Evolutionary conservation across 1,140 invertebrate genomes (phyloP).

Genomic region (Pseudomyrmex dendroicus): DNA sequence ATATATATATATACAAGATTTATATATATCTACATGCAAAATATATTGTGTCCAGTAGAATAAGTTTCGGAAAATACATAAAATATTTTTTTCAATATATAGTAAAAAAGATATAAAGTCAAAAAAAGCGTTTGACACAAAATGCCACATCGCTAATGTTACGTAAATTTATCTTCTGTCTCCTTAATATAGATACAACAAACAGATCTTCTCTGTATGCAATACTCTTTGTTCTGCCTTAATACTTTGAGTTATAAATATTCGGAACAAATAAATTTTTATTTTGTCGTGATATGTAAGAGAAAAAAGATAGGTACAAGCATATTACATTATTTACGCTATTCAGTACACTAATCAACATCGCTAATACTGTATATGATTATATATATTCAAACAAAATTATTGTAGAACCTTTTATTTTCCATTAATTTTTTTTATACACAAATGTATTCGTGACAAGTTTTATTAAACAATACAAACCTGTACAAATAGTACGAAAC

Average conservation of each 20-base stretch:
- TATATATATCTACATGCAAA: background rate
- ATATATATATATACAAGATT: background rate
- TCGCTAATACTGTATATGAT: conserved; percentile 15
- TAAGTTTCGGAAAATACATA: background rate
- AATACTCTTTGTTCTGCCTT: background rate
- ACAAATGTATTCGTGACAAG: background rate
- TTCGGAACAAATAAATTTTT: conserved; percentile 2
- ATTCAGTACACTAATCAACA: conserved; percentile 7
- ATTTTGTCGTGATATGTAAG: background rate
- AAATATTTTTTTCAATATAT: background rate
- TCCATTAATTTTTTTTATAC: background rate
- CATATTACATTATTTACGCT: too few species aligned
- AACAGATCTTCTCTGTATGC: background rate
- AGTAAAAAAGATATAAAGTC: background rate
- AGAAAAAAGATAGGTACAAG: background rate
- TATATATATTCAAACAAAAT: conserved; percentile 15
- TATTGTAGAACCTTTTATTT: conserved; percentile 6
- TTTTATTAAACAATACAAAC: background rate
- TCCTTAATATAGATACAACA: background rate
- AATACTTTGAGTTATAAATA: conserved; percentile 14
- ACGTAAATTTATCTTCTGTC: background rate
- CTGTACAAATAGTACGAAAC: background rate
- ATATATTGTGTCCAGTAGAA: background rate
- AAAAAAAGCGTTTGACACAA: background rate
- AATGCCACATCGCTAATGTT: background rate